These are phyloP conservation scores for Melanaphis sacchari DNA, from an alignment of 1,140 invertebrate genomes.

Conservation along the genomic window DNA sequence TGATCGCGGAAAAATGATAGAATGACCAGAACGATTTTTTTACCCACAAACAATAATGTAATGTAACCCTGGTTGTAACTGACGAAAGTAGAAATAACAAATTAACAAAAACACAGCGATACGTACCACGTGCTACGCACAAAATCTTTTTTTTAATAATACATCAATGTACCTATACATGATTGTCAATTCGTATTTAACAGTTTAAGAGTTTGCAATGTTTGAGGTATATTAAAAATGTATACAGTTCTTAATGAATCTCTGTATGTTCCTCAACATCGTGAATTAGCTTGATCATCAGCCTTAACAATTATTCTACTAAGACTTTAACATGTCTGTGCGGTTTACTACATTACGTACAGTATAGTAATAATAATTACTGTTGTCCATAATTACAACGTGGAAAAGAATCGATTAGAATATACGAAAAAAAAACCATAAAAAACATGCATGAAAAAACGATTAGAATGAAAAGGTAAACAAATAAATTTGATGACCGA, in stretches of 20 bases:
- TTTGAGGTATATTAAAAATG: not conserved
- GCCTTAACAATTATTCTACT: not conserved
- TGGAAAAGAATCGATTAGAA: not conserved
- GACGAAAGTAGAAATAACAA: not conserved
- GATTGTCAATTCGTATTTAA: not conserved
- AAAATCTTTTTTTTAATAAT: not conserved
- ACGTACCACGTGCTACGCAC: not conserved
- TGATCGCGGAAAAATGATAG: not conserved
- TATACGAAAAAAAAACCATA: not conserved
- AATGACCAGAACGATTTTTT: not conserved
- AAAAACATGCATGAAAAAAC: not conserved
- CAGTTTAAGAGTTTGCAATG: not conserved
- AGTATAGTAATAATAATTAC: not conserved
- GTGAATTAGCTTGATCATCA: not conserved
- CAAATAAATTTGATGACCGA: not conserved
- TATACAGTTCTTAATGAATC: not conserved
- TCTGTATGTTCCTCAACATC: not conserved
- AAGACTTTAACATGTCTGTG: not conserved
- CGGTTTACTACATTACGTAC: not conserved
- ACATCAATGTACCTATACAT: not conserved
- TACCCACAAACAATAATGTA: not conserved
- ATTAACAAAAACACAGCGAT: not conserved
- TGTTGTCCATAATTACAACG: not conserved
- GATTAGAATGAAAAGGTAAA: not conserved
- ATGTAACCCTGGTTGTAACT: not conserved